Conservation (phyloP, 2,113 vertebrate genomes). For the Pseudonaja textilis region DNA sequence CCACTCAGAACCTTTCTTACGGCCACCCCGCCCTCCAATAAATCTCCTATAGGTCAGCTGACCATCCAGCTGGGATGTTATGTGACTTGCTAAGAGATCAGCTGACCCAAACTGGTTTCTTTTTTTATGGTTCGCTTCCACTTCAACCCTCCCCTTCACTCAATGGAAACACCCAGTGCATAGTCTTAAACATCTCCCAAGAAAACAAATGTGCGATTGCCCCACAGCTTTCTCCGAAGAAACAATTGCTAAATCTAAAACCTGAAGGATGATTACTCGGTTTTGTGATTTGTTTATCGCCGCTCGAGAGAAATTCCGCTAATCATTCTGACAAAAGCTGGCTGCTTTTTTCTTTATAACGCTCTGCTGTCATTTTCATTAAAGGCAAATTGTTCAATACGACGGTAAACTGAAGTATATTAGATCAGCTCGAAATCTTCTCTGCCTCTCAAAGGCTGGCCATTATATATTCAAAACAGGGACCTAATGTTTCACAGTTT, state of each 20-base stretch:
- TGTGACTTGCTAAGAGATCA: neutral
- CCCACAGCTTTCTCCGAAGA: neutral
- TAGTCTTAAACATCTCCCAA: neutral
- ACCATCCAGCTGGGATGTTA: neutral
- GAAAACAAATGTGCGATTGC: neutral
- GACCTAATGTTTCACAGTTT: constrained; percentile 95
- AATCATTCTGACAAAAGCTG: constrained; percentile 44
- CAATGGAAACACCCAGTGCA: neutral
- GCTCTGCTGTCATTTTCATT: constrained; percentile 68
- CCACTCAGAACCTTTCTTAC: neutral
- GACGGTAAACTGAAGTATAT: constrained; percentile 70
- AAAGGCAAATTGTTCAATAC: constrained; percentile 70
- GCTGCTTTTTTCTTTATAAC: constrained; percentile 63
- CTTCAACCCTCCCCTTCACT: neutral
- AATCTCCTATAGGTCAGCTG: neutral
- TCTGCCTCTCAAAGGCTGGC: constrained; percentile 71
- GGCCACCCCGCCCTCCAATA: neutral
- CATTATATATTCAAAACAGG: constrained; percentile 92
- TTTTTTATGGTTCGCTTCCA: neutral
- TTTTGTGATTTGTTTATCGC: constrained; percentile 49
- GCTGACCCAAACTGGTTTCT: neutral
- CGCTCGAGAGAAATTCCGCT: constrained; percentile 49
- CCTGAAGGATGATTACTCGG: constrained; percentile 39
- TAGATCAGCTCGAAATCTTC: constrained; percentile 75
- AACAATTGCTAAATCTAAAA: neutral